phyloP scores from a whole-genome alignment of 1,140 invertebrate genomes.

The Protaetia brevitarsis region DNA sequence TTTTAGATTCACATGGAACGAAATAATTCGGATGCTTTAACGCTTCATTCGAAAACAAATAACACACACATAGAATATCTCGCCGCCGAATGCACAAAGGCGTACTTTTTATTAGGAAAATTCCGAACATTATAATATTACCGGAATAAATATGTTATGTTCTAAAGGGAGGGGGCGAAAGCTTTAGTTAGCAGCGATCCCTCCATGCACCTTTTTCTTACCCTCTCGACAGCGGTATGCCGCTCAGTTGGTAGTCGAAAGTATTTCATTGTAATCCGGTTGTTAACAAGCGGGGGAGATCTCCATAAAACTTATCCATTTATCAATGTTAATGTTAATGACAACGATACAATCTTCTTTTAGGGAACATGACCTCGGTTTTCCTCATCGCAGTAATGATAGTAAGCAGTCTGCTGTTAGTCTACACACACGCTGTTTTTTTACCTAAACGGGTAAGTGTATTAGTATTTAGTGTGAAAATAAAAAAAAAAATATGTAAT shows the following conservation, averaged over 20 bases:
- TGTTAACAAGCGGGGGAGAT: slow-evolving; percentile 20
- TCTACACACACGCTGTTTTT: slow-evolving; percentile 35
- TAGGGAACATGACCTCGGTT: slow-evolving; percentile 37
- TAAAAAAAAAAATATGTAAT: not conserved
- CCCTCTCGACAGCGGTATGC: slow-evolving; percentile 32
- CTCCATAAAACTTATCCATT: slow-evolving; percentile 43
- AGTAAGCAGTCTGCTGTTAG: slow-evolving; percentile 24
- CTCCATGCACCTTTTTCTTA: not conserved
- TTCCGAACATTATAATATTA: slow-evolving; percentile 15
- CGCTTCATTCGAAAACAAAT: slow-evolving; percentile 16
- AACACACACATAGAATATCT: slow-evolving; percentile 12
- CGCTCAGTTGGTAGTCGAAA: slow-evolving; percentile 41
- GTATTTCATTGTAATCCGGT: slow-evolving; percentile 45
- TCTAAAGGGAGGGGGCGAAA: not conserved
- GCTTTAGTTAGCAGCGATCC: not conserved
- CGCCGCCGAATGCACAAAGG: not conserved
- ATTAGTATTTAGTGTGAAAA: not conserved
- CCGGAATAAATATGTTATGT: slow-evolving; percentile 9
- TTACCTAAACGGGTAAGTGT: slow-evolving; percentile 40
- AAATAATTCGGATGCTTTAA: slow-evolving; percentile 5
- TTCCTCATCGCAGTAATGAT: slow-evolving; percentile 29
- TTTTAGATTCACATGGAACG: not conserved
- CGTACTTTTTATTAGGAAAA: slow-evolving; percentile 13
- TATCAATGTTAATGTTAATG: slow-evolving; percentile 40
- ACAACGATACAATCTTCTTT: slow-evolving; percentile 29